Evolutionary conservation across 2,888 invertebrate species (phyloP).

Genomic region (Dicyrtoma fusca): DNA sequence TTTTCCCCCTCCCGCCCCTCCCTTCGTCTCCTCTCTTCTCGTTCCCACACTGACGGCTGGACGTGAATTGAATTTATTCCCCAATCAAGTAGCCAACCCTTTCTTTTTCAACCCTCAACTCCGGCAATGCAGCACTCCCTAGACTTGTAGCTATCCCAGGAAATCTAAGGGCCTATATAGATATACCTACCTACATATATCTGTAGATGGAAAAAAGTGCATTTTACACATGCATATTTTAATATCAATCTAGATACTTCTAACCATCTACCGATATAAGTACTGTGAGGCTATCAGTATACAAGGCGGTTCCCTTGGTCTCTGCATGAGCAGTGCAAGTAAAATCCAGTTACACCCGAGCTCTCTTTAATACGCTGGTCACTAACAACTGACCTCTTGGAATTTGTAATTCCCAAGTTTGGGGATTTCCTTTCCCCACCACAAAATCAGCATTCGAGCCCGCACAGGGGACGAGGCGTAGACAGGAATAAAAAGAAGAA

Average conservation of each 20-base stretch:
- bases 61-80: constrained; percentile 56
- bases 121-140: constrained; percentile 1
- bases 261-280: too few species aligned
- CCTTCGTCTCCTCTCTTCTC: constrained; percentile 4
- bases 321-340: not conserved
- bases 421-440: too few species aligned
- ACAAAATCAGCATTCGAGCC: too few species aligned
- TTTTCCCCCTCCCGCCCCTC: constrained; percentile 19
- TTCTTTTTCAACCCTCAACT: constrained; percentile 28
- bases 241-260: not conserved
- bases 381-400: constrained; percentile 4
- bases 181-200: not conserved
- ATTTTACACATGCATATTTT: not conserved
- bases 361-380: constrained; percentile 10
- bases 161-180: not conserved
- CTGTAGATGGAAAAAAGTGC: too few species aligned
- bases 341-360: not conserved
- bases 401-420: not conserved
- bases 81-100: constrained; percentile 50
- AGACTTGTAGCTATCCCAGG: not conserved
- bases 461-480: not conserved
- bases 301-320: too few species aligned
- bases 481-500: too few species aligned
- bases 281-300: too few species aligned
- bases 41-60: constrained; percentile 12